Conservation (phyloP, 1,140 invertebrate species). For the Cardiocondyla obscurior region DNA sequence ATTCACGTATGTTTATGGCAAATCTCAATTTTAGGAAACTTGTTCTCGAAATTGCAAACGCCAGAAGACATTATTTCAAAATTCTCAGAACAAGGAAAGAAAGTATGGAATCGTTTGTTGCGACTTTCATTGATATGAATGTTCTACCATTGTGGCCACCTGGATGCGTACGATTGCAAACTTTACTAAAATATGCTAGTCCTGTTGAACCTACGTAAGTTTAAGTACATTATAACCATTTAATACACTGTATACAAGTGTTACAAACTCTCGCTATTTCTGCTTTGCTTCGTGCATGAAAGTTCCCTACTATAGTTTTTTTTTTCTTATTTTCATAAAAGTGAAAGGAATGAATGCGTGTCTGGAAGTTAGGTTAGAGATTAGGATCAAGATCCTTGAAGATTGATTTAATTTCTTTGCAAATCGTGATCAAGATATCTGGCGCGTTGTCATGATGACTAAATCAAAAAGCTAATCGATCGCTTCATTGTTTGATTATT, state of each 20-base stretch:
- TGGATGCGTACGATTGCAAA: constrained; percentile 84
- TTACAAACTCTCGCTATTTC: constrained; percentile 39
- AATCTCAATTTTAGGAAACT: constrained; percentile 72
- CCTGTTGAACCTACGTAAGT: constrained; percentile 76
- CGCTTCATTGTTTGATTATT: constrained; percentile 67
- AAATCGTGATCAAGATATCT: constrained; percentile 28
- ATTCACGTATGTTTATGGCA: constrained; percentile 33
- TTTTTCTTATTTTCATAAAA: constrained; percentile 23
- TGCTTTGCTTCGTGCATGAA: constrained; percentile 53
- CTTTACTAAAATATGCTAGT: constrained; percentile 76
- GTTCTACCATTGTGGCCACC: constrained; percentile 85
- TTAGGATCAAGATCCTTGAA: constrained; percentile 17
- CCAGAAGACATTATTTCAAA: constrained; percentile 76
- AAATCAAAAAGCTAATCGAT: constrained; percentile 12
- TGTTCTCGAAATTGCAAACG: constrained; percentile 75
- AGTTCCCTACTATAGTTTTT: constrained; percentile 34
- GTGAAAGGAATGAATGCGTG: constrained; percentile 34
- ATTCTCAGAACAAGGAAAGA: constrained; percentile 84
- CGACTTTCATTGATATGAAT: constrained; percentile 84
- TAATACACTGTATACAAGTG: constrained; percentile 46
- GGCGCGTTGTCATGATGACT: neutral
- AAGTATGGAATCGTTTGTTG: constrained; percentile 85
- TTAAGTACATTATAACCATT: neutral
- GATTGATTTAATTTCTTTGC: constrained; percentile 35
- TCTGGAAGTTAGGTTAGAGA: neutral